Evolutionary conservation across 2,113 vertebrate species (phyloP), one percentile per base, ranked within the genome.

Genomic region (Pionites leucogaster): DNA sequence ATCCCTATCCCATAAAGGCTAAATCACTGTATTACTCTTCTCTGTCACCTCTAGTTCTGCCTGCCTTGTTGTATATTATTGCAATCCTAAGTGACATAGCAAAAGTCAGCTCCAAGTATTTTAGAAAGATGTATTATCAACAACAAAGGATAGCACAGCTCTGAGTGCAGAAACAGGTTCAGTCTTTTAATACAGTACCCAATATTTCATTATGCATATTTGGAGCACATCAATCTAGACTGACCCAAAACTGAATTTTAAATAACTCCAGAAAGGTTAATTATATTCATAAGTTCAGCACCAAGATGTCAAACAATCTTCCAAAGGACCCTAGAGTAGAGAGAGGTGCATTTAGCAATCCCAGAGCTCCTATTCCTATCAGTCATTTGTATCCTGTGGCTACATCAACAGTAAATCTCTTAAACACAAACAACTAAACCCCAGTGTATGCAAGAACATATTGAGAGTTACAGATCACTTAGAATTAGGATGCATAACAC

Each of bases 401-500:
- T 91, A 74, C 39, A 62, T 28, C 44, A 90, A 63, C 13, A 79
- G 39, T 17, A 81, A 95, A 92, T 76, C 87, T 82, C 72, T 68
- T 22, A 29, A 88, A 87, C 23, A 53, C 37, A 80, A 91, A 10
- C 42, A 88, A 29, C 31, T 35, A 67, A 94, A 55, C 47, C 57
- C 46, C 37, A 24, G 29, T 22, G 25, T 42, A 47, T 44, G 33
- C 35, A 84, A 93, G 39, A 50, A 93, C 55, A 72, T 64, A 59
- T 59, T 9, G 14, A 15, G 71, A 95, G 57, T 75, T 74, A 81
- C 69, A 94, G 71, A 92, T 65, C 42, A 37, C 70, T 94, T 83
- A 79, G 83, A 97, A 94, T 97, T 97, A 95, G 96, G 87, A 96
- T 96, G 90, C 92, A 35, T 91, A 65, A 94, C 70, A 33, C 86